Base-by-base conservation (phyloP, 92 coral and sea anemone species). In the Bergia sp. region DNA sequence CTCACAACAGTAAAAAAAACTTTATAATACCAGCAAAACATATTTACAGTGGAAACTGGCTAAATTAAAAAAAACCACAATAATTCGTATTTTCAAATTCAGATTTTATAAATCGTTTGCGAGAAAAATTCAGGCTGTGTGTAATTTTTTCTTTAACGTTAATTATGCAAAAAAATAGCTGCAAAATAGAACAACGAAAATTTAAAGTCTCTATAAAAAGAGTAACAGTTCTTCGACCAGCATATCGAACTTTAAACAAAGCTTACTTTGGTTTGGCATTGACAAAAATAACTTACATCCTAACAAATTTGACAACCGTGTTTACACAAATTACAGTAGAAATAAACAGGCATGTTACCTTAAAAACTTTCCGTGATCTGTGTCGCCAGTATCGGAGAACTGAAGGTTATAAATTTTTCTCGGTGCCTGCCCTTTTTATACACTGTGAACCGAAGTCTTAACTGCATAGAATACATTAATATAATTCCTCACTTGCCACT, bases 381-480 rank as follows among this genome's bases (percentile, higher is more conserved):
- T 76, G 49, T 76, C 37, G 37, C 23, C 13, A 13, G 15, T 58
- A 38, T 38, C 45, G 47, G 36, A 39, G 73, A 81, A 15, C 23
- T 39, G 37, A 18, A 15, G 38, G 45, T 57, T 39, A 38, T 38
- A 58, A 8, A 81, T 21, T 40, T 39, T 58, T 9, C 73, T 81
- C 12, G 45, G 36, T 16, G 37, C 85, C n/a, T 21, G 43, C 37
- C 72, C 74, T 81, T 57, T 81, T 55, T 81, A 80, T 80, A 80
- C 85, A 11, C 67, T 44, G 40, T 44, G 40, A 80, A 36, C 85
- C 69, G 71, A 72, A 49, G 85, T 23, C 67, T 80, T 15, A 55
- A 55, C 37, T 49, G 44, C 45, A 4, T 41, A 43, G 15, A 44
- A 80, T 61, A 36, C 37, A 49, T 50, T 37, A 20, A 53, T 50